phyloP scores from a whole-genome alignment of 2,113 vertebrate species.

The Apodemus speciosus region DNA sequence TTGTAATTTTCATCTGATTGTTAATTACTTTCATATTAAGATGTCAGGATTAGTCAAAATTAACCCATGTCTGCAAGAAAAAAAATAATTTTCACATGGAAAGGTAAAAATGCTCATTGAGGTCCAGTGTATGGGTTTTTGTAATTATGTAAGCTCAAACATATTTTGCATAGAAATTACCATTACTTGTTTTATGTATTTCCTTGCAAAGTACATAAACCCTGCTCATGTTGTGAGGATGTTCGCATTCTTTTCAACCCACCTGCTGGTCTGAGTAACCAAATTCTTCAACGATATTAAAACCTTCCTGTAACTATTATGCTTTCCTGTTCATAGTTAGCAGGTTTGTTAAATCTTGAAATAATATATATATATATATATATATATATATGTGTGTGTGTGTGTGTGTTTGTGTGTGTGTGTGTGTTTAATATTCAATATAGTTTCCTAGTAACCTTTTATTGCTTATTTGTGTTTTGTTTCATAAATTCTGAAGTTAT shows the following conservation, averaged over 20 bases:
- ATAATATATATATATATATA: too few relatives aligned
- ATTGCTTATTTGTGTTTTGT: background rate
- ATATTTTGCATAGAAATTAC: background rate
- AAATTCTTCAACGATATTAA: background rate
- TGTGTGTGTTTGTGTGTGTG: too few relatives aligned
- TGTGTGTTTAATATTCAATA: too few relatives aligned
- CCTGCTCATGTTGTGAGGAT: background rate
- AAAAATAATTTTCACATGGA: background rate
- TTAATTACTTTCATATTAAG: slow-evolving; percentile 18
- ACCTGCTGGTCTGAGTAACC: background rate
- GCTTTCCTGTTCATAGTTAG: background rate
- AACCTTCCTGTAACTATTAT: background rate
- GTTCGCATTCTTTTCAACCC: background rate
- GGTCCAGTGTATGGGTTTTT: background rate
- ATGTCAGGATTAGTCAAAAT: background rate
- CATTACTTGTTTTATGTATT: background rate
- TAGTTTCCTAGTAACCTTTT: background rate
- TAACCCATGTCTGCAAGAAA: background rate
- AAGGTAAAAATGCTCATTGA: background rate
- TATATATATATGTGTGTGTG: too few relatives aligned
- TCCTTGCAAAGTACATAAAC: background rate
- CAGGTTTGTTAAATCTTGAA: background rate
- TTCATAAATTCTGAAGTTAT: background rate
- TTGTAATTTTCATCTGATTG: background rate
- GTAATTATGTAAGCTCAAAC: background rate